A percentile compares a stretch with the other conserved stretches of the same genome.
These are phyloP conservation scores for Nomada fucata DNA, from an alignment of 2,888 invertebrate genomes.

Conservation along the genomic window DNA sequence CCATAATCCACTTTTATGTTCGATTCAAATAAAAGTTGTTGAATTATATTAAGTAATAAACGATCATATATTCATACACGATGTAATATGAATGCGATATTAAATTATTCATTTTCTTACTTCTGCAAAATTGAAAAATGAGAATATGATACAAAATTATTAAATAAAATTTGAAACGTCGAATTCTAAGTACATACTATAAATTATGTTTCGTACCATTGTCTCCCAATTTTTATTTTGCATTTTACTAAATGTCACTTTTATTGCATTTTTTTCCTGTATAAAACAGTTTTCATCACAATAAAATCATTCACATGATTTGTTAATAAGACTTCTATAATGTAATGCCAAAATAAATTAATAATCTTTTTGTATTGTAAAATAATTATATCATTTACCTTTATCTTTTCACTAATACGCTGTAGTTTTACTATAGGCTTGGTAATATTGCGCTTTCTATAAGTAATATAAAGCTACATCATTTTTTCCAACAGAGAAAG, in stretches of 20 bases:
- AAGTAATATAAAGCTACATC: conserved; percentile 56
- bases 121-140: conserved; percentile 4
- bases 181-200: neutral
- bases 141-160: neutral
- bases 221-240: neutral
- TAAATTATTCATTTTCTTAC: neutral
- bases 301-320: conserved; percentile 14
- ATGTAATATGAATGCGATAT: no score
- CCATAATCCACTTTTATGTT: neutral
- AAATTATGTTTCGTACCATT: conserved; percentile 7
- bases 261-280: neutral
- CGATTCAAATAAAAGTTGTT: neutral
- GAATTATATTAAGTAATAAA: conserved; percentile 4
- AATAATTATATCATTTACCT: conserved; percentile 10
- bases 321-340: conserved; percentile 1
- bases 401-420: neutral
- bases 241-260: neutral
- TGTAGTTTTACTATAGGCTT: neutral
- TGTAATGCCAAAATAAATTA: neutral
- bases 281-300: neutral
- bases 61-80: neutral
- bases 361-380: neutral
- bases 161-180: neutral
- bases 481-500: conserved; percentile 86
- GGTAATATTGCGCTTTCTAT: neutral